Percentiles rank a stretch among this genome's conserved stretches.
These are phyloP conservation scores for Oxyteleia sp. DNA, from an alignment of 2,888 invertebrate species.

Conservation along the genomic window DNA sequence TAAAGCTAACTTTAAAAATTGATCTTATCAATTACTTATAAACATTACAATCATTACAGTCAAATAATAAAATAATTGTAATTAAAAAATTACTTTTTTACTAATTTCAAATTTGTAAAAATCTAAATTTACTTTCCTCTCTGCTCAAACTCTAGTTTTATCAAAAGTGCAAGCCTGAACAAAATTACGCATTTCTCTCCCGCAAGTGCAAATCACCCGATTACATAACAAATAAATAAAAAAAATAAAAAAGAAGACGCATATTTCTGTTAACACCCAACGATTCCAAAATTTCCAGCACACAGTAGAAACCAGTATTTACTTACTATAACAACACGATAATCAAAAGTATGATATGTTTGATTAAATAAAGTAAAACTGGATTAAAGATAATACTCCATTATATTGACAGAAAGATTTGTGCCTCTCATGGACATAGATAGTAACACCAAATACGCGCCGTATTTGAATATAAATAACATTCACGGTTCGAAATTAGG, in stretches of 20 bases:
- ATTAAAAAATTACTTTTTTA: too few relatives aligned
- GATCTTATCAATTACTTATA: too few relatives aligned
- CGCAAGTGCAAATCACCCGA: slow-evolving; percentile 26
- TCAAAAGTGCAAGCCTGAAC: too few relatives aligned
- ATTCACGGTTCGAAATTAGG: slow-evolving; percentile 8
- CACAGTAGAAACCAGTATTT: slow-evolving; percentile 28
- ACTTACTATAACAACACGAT: slow-evolving; percentile 30
- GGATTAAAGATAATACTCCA: slow-evolving; percentile 53
- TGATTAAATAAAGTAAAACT: slow-evolving; percentile 59
- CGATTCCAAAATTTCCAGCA: slow-evolving; percentile 36
- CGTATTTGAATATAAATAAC: slow-evolving; percentile 36
- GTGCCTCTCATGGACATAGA: slow-evolving; percentile 55
- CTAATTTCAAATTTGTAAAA: too few relatives aligned
- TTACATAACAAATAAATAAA: slow-evolving; percentile 19
- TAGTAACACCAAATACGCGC: slow-evolving; percentile 16
- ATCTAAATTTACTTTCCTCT: too few relatives aligned
- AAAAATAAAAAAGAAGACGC: too few relatives aligned
- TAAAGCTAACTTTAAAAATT: too few relatives aligned
- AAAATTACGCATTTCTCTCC: slow-evolving; percentile 19
- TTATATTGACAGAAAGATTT: slow-evolving; percentile 38
- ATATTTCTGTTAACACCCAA: not conserved
- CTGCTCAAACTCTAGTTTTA: too few relatives aligned
- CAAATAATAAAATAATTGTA: too few relatives aligned
- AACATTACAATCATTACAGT: too few relatives aligned
- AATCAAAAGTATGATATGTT: slow-evolving; percentile 49